Base-by-base conservation (phyloP, 2,888 invertebrate species). In the Cinara cedri region DNA sequence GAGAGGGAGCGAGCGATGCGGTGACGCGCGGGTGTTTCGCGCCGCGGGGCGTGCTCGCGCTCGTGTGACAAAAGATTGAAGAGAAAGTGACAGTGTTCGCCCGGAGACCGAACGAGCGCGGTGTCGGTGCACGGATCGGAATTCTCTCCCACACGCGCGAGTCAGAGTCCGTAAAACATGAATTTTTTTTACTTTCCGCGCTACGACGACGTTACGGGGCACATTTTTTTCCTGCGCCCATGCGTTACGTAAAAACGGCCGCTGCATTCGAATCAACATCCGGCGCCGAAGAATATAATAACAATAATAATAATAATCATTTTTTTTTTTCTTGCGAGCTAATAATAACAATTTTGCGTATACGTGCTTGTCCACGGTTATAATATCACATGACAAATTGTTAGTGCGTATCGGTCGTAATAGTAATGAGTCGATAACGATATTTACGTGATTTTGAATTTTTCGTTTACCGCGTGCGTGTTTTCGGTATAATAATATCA, bases 51-150 rank as follows among this genome's bases (percentile, higher is more conserved):
- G 21, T 2, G 46, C 11, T 42, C 55, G 51, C 21, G 26, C 42
- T 14, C 11, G 63, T n/a, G 60, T 4, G 66, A 68, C 68, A 78
- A 70, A 60, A 78, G 68, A 60, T 70, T 70, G 78, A 70, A 78
- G 78, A 68, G 78, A 78, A 78, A 78, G 78, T 70, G 78, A 78
- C 78, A 78, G 78, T 78, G 46, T 70, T 70, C 11, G 70, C 65
- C 70, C 34, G 78, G 46, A 70, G 68, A 70, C 76, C 54, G 72
- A 63, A 44, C 71, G 72, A 26, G 80, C 19, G 49, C 63, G 42
- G 44, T 44, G 63, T 26, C 60, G 21, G 44, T 19, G 3, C n/a
- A 54, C 51, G 68, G 51, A n/a, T n/a, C n/a, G 4, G 21, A 13
- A 70, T 70, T 70, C 24, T 49, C 62, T 46, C 68, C 26, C 49